Evolutionary conservation across 2,113 vertebrate genomes (phyloP), one percentile per base, ranked within the genome.

Genomic region (Actinemys pallida): DNA sequence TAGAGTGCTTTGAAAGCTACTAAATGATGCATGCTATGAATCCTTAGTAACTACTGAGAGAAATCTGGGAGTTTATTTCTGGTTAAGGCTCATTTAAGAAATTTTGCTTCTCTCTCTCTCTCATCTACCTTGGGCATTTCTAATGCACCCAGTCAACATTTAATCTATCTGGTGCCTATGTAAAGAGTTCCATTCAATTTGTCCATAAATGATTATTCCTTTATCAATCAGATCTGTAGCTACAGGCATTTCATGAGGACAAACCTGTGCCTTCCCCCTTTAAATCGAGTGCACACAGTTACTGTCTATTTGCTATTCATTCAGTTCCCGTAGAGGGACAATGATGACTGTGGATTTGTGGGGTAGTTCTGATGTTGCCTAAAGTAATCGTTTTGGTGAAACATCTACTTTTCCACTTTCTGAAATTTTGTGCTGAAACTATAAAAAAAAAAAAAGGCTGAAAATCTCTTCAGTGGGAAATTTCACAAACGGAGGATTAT

Each of bases 401-500:
- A 80, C 57, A 72, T 90, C 76, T 89, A 3, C 89, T 93, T 89
- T 76, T 88, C 86, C 57, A 78, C 92, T 83, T 76, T 91, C 95
- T 65, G 89, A 95, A 96, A 97, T 96, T 84, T 65, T 87, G 93
- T n/a, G 31, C 90, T 89, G 94, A 94, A 95, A 90, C 65, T 81
- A 24, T 90, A 91, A 92, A 72, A 45, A 87, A 93, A 92, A 72
- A 45, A 87, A 93, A 47, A 13, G 91, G 95, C 89, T 95, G 91
- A 95, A 96, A 97, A 95, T 83, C 92, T 95, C 93, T 90, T 95
- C 96, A 97, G 92, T 97, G 94, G 97, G 94, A 96, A 97, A 97
- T 97, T 93, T 97, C 96, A 96, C 96, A 95, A 97, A 93, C 88
- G n/a, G 96, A 96, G 97, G 97, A 97, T 97, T 97, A 97, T 97